Base-by-base conservation (phyloP, 1,140 invertebrate genomes). In the Pseudomyrmex sp. region DNA sequence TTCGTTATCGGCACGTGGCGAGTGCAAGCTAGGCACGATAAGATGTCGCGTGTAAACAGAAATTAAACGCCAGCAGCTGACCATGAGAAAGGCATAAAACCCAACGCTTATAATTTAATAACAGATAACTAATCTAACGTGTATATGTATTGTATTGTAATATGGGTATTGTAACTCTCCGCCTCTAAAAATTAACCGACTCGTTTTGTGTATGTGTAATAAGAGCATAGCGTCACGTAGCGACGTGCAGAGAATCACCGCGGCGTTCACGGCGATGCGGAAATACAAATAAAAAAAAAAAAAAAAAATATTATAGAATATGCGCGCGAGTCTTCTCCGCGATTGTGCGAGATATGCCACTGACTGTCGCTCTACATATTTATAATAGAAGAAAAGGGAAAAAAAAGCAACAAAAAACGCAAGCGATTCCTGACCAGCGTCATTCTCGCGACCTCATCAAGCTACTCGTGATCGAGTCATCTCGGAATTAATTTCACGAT, bases 41-140 rank as follows among this genome's bases (percentile, higher is more conserved):
- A 72, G 77, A 84, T 85, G 83, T 88, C 83, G 77, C 87, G 66
- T 85, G 79, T 72, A 85, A 87, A 90, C 73, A 72, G 61, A 83
- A 75, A 58, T 75, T 79, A 83, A 85, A 75, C 58, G 82, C 77
- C 77, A 69, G 75, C 84, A 85, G 74, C 83, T 84, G 84, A 85
- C 58, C 59, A 85, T 80, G 62, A 82, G 52, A 76, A 80, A 72
- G 66, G 79, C 65, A 59, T 87, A 85, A 85, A 88, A 89, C 89
- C 85, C 87, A 89, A 93, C 90, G 90, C 90, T 91, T 92, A 90
- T 91, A 89, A 93, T 92, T 92, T 92, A 92, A 90, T 92, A 92
- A 91, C 88, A 89, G 87, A 90, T 87, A 90, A 91, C 88, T 90
- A 91, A 90, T 91, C 83, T 90, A 92, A 92, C 84, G 88, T 90